Evolutionary conservation across 1,140 invertebrate species (phyloP).

Genomic region (Bombus superbus): DNA sequence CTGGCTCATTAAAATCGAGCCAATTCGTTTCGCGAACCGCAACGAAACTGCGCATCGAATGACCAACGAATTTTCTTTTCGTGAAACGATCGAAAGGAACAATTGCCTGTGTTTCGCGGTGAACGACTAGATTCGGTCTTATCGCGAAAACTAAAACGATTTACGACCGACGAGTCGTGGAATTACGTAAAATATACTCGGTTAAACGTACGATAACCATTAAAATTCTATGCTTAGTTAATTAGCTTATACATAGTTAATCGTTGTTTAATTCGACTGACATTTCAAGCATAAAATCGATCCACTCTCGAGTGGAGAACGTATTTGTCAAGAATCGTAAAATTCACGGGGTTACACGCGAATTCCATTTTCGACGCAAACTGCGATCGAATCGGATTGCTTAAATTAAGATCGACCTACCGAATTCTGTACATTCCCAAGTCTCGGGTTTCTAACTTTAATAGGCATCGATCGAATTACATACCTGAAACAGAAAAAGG

Average conservation of each 20-base stretch:
- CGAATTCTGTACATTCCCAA: neutral
- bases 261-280: neutral
- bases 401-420: neutral
- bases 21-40: conserved; percentile 16
- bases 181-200: neutral
- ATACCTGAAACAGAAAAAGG: conserved; percentile 41
- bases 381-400: neutral
- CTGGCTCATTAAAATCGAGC: conserved; percentile 40
- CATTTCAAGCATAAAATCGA: neutral
- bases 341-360: too few relatives aligned
- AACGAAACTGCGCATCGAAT: conserved; percentile 4
- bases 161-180: neutral
- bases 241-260: too few relatives aligned
- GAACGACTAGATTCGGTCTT: neutral
- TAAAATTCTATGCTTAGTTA: too few relatives aligned
- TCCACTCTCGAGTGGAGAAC: neutral
- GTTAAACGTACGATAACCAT: too few relatives aligned
- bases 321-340: neutral
- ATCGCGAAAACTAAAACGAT: neutral
- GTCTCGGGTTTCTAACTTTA: neutral
- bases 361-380: neutral
- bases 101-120: neutral
- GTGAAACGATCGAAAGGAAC: neutral
- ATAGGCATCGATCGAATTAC: neutral
- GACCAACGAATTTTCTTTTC: neutral